These are phyloP conservation scores for Caiman crocodilus DNA, from an alignment of 2,797 vertebrate genomes.

Conservation along the genomic window DNA sequence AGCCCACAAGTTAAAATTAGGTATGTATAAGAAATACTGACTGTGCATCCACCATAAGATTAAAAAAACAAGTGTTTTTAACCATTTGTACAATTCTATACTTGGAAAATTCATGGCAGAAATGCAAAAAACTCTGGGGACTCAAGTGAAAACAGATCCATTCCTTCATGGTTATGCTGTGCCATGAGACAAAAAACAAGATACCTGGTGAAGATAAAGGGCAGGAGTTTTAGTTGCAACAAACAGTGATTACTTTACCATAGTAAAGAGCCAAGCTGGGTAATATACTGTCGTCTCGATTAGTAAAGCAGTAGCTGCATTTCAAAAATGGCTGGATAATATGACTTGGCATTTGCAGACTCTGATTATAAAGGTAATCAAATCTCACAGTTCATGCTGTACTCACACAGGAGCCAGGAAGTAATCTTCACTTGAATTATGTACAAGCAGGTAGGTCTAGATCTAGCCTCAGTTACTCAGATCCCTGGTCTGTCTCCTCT, in stretches of 20 bases:
- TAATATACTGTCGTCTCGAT: background rate
- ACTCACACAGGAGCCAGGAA: background rate
- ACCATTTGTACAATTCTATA: too few relatives aligned
- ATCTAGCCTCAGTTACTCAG: background rate
- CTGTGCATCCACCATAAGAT: too few relatives aligned
- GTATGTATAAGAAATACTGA: background rate
- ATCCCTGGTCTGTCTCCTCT: too few relatives aligned
- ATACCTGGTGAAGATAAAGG: background rate
- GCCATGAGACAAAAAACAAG: background rate
- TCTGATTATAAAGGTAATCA: background rate
- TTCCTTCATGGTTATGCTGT: background rate
- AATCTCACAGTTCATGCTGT: background rate
- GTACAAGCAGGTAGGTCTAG: background rate
- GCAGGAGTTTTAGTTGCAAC: background rate
- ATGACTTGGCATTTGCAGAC: background rate
- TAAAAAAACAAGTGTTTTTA: too few relatives aligned
- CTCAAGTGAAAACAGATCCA: background rate
- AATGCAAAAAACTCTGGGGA: background rate
- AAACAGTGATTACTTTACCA: background rate
- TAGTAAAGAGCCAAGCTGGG: background rate
- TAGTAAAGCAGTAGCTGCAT: background rate
- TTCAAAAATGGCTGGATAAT: background rate
- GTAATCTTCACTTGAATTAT: background rate
- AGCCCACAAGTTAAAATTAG: rapidly evolving
- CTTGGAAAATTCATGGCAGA: background rate